Conservation (phyloP, 2,113 vertebrate species). For the Lota lota region DNA sequence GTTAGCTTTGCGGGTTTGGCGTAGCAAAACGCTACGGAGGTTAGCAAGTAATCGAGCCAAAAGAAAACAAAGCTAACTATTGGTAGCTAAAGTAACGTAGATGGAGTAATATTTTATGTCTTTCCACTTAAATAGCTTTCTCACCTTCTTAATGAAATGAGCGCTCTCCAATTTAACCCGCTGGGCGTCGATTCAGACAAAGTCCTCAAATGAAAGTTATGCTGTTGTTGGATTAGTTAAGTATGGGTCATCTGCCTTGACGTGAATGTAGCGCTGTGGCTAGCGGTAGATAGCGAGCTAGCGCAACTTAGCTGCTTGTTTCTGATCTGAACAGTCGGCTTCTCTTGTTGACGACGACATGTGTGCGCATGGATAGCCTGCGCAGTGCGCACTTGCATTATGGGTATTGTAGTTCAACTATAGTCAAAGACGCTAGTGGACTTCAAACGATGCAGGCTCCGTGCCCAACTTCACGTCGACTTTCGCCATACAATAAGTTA, state of each 20-base stretch:
- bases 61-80: constrained; percentile 64
- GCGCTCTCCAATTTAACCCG: constrained; percentile 10
- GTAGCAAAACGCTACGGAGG: constrained; percentile 39
- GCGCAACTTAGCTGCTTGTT: constrained; percentile 53
- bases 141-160: constrained; percentile 35
- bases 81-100: neutral
- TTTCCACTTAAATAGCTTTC: constrained; percentile 2
- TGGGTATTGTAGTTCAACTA: constrained; percentile 38
- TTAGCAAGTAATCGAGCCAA: constrained; percentile 41
- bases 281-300: constrained; percentile 34
- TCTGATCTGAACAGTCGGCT: constrained; percentile 51
- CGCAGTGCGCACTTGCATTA: constrained; percentile 6
- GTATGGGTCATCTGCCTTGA: constrained; percentile 36
- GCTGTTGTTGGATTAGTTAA: neutral
- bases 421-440: too few species aligned
- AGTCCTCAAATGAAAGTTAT: constrained; percentile 41
- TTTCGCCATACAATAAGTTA: too few species aligned
- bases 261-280: constrained; percentile 6
- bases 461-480: too few species aligned
- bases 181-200: too few species aligned
- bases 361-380: neutral
- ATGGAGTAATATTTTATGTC: neutral
- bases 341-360: constrained; percentile 49
- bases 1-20: constrained; percentile 36
- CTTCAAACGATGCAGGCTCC: too few species aligned